Evolutionary conservation across 1,140 invertebrate species (phyloP), one percentile per base, ranked within the genome.

Genomic region (Cepaea nemoralis): DNA sequence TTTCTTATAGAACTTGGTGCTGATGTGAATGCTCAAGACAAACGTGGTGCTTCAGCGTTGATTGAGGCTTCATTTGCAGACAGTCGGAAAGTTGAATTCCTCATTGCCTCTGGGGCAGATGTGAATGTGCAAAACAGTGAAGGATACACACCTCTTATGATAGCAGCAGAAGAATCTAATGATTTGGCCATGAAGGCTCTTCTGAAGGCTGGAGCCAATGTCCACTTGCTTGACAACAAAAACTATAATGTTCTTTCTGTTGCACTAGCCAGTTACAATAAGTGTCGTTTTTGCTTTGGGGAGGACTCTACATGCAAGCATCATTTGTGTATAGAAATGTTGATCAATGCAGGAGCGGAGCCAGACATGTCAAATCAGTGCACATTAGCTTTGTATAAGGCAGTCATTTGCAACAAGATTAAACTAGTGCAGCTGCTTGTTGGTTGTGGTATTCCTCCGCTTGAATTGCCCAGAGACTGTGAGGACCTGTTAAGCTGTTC

Each of bases 1-100:
- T 74, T 74, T 39, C 40, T 74, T 19, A 16, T 48, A 1, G 27
- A 74, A n/a, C 27, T 19, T 48, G 71, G 71, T 50, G 71, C 71
- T 45, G 24, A 74, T 74, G 0, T 48, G 2, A n/a, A 74, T 22
- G 31, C 42, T 37, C 71, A 74, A 48, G 71, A 74, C n/a, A 42
- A 50, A 16, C 8, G 3, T 5, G 71, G 71, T 24, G 48, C 27
- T 22, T 50, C 71, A 42, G 71, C 42, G 14, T 33, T 74, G 12
- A 8, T 50, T 39, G n/a, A 74, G 48, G 37, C 69, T 22, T 16
- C n/a, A 27, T 1, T n/a, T 12, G 24, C 19, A 27, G 31, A 27
- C 2, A 27, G 12, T 74, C 42, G 50, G 8, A 74, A 16, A 74
- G 24, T 50, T 19, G 27, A 74, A 8, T 48, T 74, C 19, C 42